Conservation (phyloP, 1,140 invertebrate genomes). For the Phthorimaea operculella region DNA sequence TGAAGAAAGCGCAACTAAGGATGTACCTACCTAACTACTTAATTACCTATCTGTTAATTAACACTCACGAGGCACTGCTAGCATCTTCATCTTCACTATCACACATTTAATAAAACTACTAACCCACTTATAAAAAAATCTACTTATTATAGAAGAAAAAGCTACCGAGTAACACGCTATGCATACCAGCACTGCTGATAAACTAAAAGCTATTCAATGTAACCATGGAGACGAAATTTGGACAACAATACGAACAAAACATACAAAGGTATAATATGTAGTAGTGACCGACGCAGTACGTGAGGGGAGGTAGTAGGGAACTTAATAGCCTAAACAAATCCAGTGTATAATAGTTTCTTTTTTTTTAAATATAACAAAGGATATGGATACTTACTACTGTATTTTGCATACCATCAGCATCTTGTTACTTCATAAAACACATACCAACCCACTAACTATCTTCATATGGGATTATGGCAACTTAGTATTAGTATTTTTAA, state of each 20-base stretch:
- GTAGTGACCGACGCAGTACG: no score
- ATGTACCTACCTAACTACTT: not conserved
- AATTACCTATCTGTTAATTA: not conserved
- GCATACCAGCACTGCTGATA: not conserved
- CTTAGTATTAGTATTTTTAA: no score
- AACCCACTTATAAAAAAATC: no score
- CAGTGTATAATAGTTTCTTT: no score
- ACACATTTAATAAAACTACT: not conserved
- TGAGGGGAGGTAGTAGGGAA: no score
- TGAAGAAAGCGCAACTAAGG: slow-evolving; percentile 3
- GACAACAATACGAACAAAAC: slow-evolving; percentile 36
- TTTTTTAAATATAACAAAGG: no score
- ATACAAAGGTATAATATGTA: not conserved
- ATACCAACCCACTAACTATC: no score
- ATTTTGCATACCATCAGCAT: no score
- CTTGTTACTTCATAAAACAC: no score
- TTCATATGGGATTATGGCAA: no score
- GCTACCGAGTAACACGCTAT: not conserved
- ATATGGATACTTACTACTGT: no score
- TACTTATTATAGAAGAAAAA: not conserved
- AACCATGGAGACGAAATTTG: slow-evolving; percentile 41
- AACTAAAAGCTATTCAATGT: slow-evolving; percentile 45
- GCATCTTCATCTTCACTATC: not conserved
- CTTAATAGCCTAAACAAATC: no score
- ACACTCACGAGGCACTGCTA: slow-evolving; percentile 2